phyloP scores from a whole-genome alignment of 2,797 vertebrate species.

The Hyperoplus lanceolatus region DNA sequence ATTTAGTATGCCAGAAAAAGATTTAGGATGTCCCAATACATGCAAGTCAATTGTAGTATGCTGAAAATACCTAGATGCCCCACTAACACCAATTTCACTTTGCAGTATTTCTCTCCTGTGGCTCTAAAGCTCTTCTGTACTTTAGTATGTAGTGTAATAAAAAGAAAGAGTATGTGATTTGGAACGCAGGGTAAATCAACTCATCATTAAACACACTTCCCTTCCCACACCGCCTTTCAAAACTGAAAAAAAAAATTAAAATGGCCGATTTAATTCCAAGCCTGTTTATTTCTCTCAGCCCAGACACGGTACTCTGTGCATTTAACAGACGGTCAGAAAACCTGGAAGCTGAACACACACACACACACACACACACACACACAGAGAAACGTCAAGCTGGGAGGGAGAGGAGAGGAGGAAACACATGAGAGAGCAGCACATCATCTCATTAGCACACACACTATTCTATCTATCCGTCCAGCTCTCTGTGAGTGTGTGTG shows the following conservation, averaged over 20 bases:
- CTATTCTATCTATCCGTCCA: too few relatives aligned
- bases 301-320: constrained; percentile 53
- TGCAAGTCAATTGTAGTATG: too few relatives aligned
- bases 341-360: constrained; percentile 18
- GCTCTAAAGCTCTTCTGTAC: too few relatives aligned
- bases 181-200: too few relatives aligned
- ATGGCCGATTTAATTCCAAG: constrained; percentile 57
- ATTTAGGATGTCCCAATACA: too few relatives aligned
- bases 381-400: constrained; percentile 48
- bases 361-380: constrained; percentile 36
- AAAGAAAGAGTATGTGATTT: too few relatives aligned
- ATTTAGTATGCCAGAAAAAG: too few relatives aligned
- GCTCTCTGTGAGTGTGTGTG: too few relatives aligned
- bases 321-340: constrained; percentile 28
- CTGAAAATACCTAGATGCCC: too few relatives aligned
- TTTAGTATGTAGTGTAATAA: too few relatives aligned
- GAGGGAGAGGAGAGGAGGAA: constrained; percentile 57
- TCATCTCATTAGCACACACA: constrained; percentile 62
- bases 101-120: too few relatives aligned
- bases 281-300: constrained; percentile 47
- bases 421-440: constrained; percentile 59
- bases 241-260: background rate
- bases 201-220: constrained; percentile 57
- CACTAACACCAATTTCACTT: too few relatives aligned
- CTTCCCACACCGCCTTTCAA: constrained; percentile 47